Percentiles rank a stretch among this genome's conserved stretches.
phyloP scores from a whole-genome alignment of 1,140 invertebrate species.

The Zaprionus africanus region DNA sequence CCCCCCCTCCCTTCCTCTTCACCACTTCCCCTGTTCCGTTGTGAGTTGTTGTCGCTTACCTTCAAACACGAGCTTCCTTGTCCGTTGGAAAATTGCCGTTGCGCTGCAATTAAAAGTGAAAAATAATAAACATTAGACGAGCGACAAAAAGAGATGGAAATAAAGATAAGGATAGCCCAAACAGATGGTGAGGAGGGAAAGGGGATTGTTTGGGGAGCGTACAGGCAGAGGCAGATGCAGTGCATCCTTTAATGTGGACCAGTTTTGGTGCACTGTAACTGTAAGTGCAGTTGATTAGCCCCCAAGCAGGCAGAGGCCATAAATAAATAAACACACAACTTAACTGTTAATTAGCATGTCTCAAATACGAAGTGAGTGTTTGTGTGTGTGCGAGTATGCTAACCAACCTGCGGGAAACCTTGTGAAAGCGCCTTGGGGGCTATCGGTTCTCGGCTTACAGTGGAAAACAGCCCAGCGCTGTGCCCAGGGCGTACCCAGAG shows the following conservation, averaged over 20 bases:
- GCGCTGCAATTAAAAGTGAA: conserved; percentile 66
- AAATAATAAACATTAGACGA: conserved; percentile 60
- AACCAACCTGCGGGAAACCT: conserved; percentile 53
- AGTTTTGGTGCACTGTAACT: conserved; percentile 45
- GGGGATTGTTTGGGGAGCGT: background rate
- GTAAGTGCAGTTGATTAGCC: conserved; percentile 58
- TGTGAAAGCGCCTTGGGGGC: conserved; percentile 46
- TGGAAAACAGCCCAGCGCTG: conserved; percentile 2
- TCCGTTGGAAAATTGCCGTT: conserved; percentile 52
- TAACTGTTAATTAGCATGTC: conserved; percentile 57
- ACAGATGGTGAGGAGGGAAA: background rate
- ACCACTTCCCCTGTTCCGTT: background rate
- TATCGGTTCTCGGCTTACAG: conserved; percentile 32
- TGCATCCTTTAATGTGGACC: conserved; percentile 54
- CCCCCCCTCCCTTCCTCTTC: background rate
- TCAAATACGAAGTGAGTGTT: conserved; percentile 14
- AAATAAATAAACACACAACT: conserved; percentile 53
- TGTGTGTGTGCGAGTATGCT: conserved; percentile 8
- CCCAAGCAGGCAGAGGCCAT: conserved; percentile 20
- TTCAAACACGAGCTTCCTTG: conserved; percentile 59
- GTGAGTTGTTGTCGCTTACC: conserved; percentile 43
- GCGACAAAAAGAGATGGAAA: conserved; percentile 24
- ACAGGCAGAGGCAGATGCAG: conserved; percentile 7
- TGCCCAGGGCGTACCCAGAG: conserved; percentile 24
- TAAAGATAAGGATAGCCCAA: conserved; percentile 3